Conservation (phyloP, 2,113 vertebrate genomes). For the Mastomys coucha region DNA sequence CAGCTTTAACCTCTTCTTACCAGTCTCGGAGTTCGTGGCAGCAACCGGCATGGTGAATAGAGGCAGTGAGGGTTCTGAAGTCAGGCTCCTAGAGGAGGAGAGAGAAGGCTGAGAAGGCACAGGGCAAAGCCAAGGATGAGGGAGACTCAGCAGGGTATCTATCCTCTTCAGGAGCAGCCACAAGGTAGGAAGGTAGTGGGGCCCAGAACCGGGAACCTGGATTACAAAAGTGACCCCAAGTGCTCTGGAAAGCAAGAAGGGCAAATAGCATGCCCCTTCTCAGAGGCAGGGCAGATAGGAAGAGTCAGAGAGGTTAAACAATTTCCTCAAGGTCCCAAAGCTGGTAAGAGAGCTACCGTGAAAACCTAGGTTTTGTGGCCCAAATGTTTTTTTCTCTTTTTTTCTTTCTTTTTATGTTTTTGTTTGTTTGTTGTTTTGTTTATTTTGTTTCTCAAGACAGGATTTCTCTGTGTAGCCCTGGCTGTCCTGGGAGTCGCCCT, state of each 20-base stretch:
- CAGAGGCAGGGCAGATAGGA: background rate
- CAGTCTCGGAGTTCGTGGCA: conserved; percentile 92
- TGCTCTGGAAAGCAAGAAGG: background rate
- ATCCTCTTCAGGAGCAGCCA: background rate
- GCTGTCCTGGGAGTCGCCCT: background rate
- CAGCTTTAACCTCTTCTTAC: conserved; percentile 84
- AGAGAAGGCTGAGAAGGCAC: background rate
- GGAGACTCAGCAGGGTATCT: background rate
- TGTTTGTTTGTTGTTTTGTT: background rate
- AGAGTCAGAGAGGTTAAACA: background rate
- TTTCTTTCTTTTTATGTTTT: background rate
- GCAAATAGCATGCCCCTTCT: background rate
- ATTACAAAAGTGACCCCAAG: background rate
- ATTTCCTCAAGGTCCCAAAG: conserved; percentile 12
- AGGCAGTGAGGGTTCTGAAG: background rate
- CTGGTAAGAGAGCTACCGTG: background rate
- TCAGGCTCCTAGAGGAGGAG: conserved; percentile 53
- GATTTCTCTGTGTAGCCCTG: background rate
- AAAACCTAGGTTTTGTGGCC: conserved; percentile 4
- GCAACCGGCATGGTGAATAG: conserved; percentile 91
- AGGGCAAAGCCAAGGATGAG: background rate
- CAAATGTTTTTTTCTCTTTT: background rate
- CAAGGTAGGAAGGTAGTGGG: background rate
- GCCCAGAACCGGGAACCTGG: background rate
- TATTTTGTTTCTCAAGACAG: background rate